Evolutionary conservation across 2,113 vertebrate genomes (phyloP).

Genomic region (Pluvialis apricaria): DNA sequence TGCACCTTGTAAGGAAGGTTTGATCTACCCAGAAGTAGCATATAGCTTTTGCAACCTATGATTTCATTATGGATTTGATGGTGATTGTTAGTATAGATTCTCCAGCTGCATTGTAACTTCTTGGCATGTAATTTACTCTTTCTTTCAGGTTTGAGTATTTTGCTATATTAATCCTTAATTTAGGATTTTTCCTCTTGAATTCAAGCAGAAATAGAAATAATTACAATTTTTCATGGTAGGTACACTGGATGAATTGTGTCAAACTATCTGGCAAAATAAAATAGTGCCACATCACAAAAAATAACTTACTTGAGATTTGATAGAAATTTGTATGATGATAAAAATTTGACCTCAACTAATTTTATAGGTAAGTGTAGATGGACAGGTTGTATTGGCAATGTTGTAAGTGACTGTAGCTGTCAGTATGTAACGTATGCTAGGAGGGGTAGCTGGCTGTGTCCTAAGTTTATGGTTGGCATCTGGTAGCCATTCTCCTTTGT

Average conservation of each 20-base stretch:
- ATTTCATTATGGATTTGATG: conserved; percentile 18
- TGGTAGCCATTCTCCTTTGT: not conserved
- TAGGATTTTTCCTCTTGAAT: conserved; percentile 49
- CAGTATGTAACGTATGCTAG: not conserved
- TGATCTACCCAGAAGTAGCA: not conserved
- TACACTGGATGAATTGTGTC: not conserved
- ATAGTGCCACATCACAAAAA: not conserved
- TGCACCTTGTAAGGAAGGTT: not conserved
- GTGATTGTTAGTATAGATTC: conserved; percentile 11
- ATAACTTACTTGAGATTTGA: not conserved
- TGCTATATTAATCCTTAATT: conserved; percentile 10
- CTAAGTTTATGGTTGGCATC: not conserved
- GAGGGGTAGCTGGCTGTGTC: not conserved
- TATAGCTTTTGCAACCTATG: not conserved
- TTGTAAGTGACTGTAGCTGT: not conserved
- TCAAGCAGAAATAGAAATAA: no score
- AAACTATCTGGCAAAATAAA: not conserved
- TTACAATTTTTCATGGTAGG: conserved; percentile 19
- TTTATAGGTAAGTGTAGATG: not conserved
- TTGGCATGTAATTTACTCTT: conserved; percentile 21
- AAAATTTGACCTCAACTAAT: not conserved
- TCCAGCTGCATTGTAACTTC: not conserved
- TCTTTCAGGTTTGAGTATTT: conserved; percentile 13
- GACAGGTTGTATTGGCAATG: not conserved
- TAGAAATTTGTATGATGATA: not conserved